A percentile compares a stretch with the other conserved stretches of the same genome.
These are phyloP conservation scores for Helicorthomorpha holstii DNA, from an alignment of 1,140 invertebrate genomes.

Conservation along the genomic window DNA sequence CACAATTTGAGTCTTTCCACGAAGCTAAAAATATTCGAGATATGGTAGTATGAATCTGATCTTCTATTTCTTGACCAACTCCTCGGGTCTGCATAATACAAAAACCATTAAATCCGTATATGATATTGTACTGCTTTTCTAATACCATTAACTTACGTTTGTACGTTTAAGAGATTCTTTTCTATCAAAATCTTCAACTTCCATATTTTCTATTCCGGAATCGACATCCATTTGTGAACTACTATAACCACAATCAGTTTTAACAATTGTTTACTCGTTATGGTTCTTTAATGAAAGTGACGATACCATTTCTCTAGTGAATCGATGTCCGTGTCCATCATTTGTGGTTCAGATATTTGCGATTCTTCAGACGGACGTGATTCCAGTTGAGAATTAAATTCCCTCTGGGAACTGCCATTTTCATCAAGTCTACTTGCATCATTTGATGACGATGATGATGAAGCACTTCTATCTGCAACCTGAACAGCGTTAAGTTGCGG, in stretches of 20 bases:
- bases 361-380: slow-evolving; percentile 6
- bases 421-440: too few species aligned
- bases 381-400: too few species aligned
- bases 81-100: not conserved
- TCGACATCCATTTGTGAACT: slow-evolving; percentile 41
- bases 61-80: slow-evolving; percentile 19
- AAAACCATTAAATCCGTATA: not conserved
- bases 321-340: slow-evolving; percentile 17
- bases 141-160: slow-evolving; percentile 20
- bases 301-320: slow-evolving; percentile 32
- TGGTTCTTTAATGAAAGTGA: not conserved
- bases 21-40: slow-evolving; percentile 22
- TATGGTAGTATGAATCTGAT: slow-evolving; percentile 21
- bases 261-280: not conserved
- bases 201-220: slow-evolving; percentile 57
- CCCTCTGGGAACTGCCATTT: too few species aligned
- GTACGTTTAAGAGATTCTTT: slow-evolving; percentile 20
- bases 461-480: too few species aligned
- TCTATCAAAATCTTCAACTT: slow-evolving; percentile 35
- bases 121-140: slow-evolving; percentile 17
- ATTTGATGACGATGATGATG: too few species aligned
- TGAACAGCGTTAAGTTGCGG: too few species aligned
- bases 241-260: slow-evolving; percentile 11
- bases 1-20: too few species aligned
- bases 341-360: slow-evolving; percentile 12